A percentile compares a stretch with the other conserved stretches of the same genome.
phyloP scores from a whole-genome alignment of 2,113 vertebrate species.

The Calypte anna region DNA sequence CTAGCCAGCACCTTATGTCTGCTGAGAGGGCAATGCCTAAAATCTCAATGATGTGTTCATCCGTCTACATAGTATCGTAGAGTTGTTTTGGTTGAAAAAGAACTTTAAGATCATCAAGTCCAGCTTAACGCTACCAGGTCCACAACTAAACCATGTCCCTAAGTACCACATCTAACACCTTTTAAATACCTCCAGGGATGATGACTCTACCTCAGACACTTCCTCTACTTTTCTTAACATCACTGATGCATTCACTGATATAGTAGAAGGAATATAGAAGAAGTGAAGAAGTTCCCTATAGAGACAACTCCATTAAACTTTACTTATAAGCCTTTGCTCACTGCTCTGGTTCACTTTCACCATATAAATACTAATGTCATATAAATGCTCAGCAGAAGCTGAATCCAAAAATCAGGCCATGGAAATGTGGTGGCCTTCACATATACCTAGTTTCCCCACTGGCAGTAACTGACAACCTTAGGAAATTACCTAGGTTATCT shows the following conservation, averaged over 20 bases:
- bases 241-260: background rate
- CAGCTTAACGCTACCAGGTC: too few species aligned
- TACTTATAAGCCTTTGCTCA: background rate
- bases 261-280: background rate
- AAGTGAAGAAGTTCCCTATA: background rate
- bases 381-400: background rate
- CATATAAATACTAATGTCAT: too few species aligned
- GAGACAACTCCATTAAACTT: background rate
- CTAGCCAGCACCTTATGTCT: background rate
- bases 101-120: too few species aligned
- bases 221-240: background rate
- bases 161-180: too few species aligned
- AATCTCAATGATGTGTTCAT: too few species aligned
- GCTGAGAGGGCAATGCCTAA: background rate
- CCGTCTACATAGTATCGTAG: too few species aligned
- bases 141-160: too few species aligned
- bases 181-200: too few species aligned
- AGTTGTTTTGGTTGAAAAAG: too few species aligned
- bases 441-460: background rate
- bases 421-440: background rate
- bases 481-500: background rate
- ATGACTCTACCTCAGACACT: too few species aligned
- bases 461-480: background rate
- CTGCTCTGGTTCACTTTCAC: background rate
- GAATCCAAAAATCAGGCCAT: background rate